Percentiles rank a stretch among this genome's conserved stretches.
These are phyloP conservation scores for Drosophila ironensis DNA, from an alignment of 1,140 invertebrate genomes.

Conservation along the genomic window DNA sequence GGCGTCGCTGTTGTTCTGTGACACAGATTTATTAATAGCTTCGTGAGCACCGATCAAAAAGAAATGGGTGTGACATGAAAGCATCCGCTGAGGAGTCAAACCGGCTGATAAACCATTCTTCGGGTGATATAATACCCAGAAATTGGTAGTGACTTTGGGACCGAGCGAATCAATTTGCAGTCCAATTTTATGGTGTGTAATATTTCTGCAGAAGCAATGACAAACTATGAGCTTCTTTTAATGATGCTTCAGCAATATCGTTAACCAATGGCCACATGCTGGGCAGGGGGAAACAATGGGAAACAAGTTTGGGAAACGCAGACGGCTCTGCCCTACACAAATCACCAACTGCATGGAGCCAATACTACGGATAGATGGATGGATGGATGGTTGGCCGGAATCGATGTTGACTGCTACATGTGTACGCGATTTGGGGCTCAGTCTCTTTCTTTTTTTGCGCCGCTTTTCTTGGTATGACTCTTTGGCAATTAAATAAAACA, in stretches of 20 bases:
- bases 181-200: not conserved
- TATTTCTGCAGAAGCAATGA: slow-evolving; percentile 31
- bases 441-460: slow-evolving; percentile 29
- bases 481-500: slow-evolving; percentile 77
- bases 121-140: slow-evolving; percentile 19
- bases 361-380: slow-evolving; percentile 1
- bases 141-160: slow-evolving; percentile 16
- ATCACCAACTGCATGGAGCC: slow-evolving; percentile 26
- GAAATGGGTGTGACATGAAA: slow-evolving; percentile 45
- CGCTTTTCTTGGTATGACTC: slow-evolving; percentile 41
- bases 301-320: slow-evolving; percentile 13
- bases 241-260: slow-evolving; percentile 1
- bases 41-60: slow-evolving; percentile 21
- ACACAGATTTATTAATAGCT: slow-evolving; percentile 71
- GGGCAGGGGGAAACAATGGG: slow-evolving; percentile 8
- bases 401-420: slow-evolving; percentile 55
- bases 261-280: slow-evolving; percentile 13
- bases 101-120: slow-evolving; percentile 4
- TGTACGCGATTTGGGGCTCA: slow-evolving; percentile 39
- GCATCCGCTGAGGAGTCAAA: not conserved
- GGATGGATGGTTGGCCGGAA: slow-evolving; percentile 15
- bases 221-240: slow-evolving; percentile 24
- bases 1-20: slow-evolving; percentile 18
- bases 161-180: slow-evolving; percentile 13
- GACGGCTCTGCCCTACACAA: slow-evolving; percentile 28